Percentiles rank a stretch among this genome's conserved stretches.
phyloP scores from a whole-genome alignment of 2,888 invertebrate species.

The Andrena hattorfiana region DNA sequence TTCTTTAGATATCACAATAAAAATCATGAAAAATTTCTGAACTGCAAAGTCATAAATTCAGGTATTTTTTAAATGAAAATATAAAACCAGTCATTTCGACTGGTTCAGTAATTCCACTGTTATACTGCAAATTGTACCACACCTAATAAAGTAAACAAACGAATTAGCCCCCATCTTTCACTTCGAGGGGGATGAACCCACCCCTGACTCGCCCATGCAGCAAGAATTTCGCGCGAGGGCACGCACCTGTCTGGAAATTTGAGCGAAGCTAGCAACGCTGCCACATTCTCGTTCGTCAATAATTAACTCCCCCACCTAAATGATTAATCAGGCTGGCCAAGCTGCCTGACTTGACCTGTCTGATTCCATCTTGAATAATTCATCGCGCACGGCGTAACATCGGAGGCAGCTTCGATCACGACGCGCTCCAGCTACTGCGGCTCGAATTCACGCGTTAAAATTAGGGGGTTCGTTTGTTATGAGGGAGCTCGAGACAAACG shows the following conservation, averaged over 20 bases:
- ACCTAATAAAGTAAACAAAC: too few species aligned
- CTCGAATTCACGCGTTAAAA: constrained; percentile 13
- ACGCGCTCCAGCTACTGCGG: neutral
- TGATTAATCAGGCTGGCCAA: constrained; percentile 53
- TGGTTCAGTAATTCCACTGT: too few species aligned
- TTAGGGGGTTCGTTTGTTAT: neutral
- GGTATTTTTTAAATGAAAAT: too few species aligned
- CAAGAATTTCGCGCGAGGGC: neutral
- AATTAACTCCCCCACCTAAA: constrained; percentile 58
- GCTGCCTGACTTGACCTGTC: constrained; percentile 55
- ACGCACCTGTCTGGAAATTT: neutral
- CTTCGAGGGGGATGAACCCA: too few species aligned
- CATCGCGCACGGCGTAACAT: constrained; percentile 38
- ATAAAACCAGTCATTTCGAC: too few species aligned
- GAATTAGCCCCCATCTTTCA: too few species aligned
- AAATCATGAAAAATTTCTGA: too few species aligned
- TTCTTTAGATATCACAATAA: too few species aligned
- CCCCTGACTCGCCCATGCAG: too few species aligned
- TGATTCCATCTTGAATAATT: constrained; percentile 65
- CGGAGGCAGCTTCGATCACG: constrained; percentile 12
- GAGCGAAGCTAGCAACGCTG: neutral
- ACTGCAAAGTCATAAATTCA: too few species aligned
- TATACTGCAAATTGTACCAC: too few species aligned
- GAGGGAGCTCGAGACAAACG: too few species aligned
- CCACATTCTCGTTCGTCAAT: constrained; percentile 37